Evolutionary conservation across 23 tunicate species (phyloP).

Genomic region (Pegea sp.): DNA sequence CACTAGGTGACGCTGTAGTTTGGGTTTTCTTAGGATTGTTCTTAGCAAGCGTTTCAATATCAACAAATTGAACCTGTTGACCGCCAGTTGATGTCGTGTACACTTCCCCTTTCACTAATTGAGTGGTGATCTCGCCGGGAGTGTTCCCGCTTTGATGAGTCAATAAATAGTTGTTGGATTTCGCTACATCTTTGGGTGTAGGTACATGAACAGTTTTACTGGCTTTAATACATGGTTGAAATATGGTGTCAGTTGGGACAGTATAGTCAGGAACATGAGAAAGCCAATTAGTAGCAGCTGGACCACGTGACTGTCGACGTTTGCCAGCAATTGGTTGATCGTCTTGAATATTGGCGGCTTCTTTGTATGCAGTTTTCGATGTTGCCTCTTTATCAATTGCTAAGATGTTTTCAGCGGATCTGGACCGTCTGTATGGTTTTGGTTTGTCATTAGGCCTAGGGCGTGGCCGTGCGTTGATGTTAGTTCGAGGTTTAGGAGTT

Average conservation of each 20-base stretch:
- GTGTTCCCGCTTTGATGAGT: constrained; percentile 77
- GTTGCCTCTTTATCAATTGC: constrained; percentile 7
- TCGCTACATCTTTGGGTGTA: constrained; percentile 67
- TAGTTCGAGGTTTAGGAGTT: no score
- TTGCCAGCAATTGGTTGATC: constrained; percentile 58
- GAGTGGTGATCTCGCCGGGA: constrained; percentile 70
- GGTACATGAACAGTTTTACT: constrained; percentile 72
- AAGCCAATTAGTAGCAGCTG: constrained; percentile 43
- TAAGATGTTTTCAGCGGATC: constrained; percentile 61
- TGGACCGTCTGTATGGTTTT: no score
- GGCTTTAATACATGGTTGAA: constrained; percentile 78
- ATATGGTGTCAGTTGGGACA: constrained; percentile 49
- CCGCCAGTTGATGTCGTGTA: constrained; percentile 87
- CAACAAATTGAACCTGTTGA: constrained; percentile 89
- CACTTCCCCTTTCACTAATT: constrained; percentile 64
- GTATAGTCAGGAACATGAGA: constrained; percentile 70
- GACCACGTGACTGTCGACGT: constrained; percentile 46
- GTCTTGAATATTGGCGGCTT: no score
- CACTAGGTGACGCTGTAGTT: constrained; percentile 4
- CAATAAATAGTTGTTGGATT: constrained; percentile 57
- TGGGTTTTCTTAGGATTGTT: constrained; percentile 27
- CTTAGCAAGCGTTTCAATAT: constrained; percentile 74
- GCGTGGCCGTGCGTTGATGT: no score
- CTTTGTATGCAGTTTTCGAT: no score
- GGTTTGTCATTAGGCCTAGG: no score